Conservation (phyloP, 2,888 invertebrate species). For the Xanthia togata region DNA sequence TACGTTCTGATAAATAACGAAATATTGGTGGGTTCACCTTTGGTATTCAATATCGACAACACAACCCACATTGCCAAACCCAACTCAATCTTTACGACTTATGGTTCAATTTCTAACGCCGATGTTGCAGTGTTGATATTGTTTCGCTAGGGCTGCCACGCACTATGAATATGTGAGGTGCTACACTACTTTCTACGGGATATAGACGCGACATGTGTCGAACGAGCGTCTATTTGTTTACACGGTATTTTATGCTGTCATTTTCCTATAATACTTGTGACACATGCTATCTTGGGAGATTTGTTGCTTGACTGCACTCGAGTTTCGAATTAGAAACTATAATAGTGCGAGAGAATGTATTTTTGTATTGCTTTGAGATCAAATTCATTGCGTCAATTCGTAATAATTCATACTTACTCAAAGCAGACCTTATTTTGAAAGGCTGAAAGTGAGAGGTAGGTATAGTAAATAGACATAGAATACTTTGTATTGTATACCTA, state of each 20-base stretch:
- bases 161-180: slow-evolving; percentile 64
- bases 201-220: slow-evolving; percentile 59
- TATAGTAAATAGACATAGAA: background rate
- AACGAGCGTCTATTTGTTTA: slow-evolving; percentile 51
- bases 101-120: slow-evolving; percentile 26
- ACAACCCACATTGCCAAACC: background rate
- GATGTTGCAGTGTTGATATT: slow-evolving; percentile 39
- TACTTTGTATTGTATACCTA: too few species aligned
- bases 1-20: slow-evolving; percentile 67
- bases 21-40: slow-evolving; percentile 64
- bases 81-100: background rate
- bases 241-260: slow-evolving; percentile 40
- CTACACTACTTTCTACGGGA: slow-evolving; percentile 42
- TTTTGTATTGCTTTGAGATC: background rate
- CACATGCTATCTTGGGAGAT: slow-evolving; percentile 19
- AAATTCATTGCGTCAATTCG: background rate
- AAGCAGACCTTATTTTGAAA: background rate
- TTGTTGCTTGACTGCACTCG: background rate
- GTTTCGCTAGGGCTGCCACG: slow-evolving; percentile 43
- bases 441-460: background rate
- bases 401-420: background rate
- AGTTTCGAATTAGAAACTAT: background rate
- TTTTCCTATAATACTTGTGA: slow-evolving; percentile 38
- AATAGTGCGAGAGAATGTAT: background rate
- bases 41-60: slow-evolving; percentile 59